Percentiles rank a stretch among this genome's conserved stretches.
phyloP scores from a whole-genome alignment of 2,113 vertebrate species.

The Vimba vimba region DNA sequence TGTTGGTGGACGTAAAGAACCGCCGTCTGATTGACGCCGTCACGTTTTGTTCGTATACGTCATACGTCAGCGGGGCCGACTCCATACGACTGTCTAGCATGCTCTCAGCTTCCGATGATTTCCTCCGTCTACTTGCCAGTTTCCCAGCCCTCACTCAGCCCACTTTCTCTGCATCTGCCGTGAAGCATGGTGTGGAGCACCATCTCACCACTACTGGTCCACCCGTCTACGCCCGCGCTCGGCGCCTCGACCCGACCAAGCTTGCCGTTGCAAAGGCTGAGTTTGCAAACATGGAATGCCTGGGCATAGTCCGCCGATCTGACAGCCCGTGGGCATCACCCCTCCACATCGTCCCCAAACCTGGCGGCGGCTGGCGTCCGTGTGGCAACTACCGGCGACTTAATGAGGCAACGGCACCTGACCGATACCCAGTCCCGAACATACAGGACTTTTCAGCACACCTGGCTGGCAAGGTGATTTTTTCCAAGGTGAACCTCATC shows the following conservation, averaged over 20 bases:
- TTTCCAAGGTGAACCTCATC: no score
- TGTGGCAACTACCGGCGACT: no score
- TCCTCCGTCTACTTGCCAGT: neutral
- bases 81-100: neutral
- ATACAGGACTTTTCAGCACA: no score
- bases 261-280: conserved; percentile 3
- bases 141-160: conserved; percentile 30
- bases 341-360: conserved; percentile 6
- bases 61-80: neutral
- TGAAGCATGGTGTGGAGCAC: conserved; percentile 35
- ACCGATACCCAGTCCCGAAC: no score
- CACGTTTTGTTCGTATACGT: neutral
- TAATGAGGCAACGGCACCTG: no score
- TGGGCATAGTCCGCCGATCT: conserved; percentile 23
- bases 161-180: neutral
- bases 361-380: no score
- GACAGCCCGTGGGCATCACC: conserved; percentile 37
- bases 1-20: no score
- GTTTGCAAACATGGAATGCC: conserved; percentile 22
- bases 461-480: no score
- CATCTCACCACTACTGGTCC: conserved; percentile 26
- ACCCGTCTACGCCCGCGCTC: neutral
- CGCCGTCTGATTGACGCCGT: no score
- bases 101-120: neutral
- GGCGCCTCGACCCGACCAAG: conserved; percentile 10